A percentile compares a stretch with the other conserved stretches of the same genome.
These are phyloP conservation scores for Etheostoma spectabile DNA, from an alignment of 2,113 vertebrate species.

Conservation along the genomic window DNA sequence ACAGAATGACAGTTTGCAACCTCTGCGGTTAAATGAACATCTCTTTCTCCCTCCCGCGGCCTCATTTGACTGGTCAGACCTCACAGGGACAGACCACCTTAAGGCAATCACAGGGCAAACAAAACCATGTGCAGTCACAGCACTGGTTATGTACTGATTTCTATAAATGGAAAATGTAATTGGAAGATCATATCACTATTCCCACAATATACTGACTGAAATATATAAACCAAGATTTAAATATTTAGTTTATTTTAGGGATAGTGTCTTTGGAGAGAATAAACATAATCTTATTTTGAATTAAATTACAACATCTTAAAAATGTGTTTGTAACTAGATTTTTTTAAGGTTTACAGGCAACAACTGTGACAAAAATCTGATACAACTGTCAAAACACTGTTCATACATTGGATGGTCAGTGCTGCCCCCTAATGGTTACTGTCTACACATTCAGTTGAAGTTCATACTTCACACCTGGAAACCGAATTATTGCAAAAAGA, in stretches of 20 bases:
- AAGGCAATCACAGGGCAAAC: constrained; percentile 49
- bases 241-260: not conserved
- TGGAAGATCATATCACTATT: constrained; percentile 9
- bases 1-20: constrained; percentile 57
- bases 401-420: constrained; percentile 55
- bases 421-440: constrained; percentile 76
- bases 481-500: not conserved
- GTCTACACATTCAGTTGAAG: constrained; percentile 4
- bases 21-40: constrained; percentile 59
- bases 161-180: not conserved
- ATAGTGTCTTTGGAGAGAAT: not conserved
- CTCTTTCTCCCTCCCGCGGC: constrained; percentile 59
- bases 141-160: not conserved
- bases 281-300: not conserved
- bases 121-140: constrained; percentile 30
- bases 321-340: constrained; percentile 7
- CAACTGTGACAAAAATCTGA: not conserved
- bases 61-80: constrained; percentile 55
- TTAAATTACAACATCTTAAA: not conserved
- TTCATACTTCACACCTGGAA: not conserved
- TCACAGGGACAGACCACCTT: constrained; percentile 63
- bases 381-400: not conserved
- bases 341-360: not conserved
- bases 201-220: not conserved
- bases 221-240: not conserved